Percentiles rank a stretch among this genome's conserved stretches.
Conservation (phyloP, 2,113 vertebrate genomes). For the Macroglossus sobrinus region DNA sequence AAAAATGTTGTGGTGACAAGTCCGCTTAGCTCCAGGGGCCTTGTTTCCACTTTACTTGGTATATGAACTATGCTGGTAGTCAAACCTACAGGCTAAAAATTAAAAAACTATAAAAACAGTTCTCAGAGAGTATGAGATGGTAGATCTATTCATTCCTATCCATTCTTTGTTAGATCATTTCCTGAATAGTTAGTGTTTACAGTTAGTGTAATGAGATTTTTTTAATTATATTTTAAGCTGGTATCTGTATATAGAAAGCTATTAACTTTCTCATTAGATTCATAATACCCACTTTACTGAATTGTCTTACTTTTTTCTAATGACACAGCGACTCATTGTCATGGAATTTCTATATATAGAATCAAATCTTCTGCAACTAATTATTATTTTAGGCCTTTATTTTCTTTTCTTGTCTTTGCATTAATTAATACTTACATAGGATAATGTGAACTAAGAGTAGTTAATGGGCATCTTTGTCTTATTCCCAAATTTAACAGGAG, state of each 20-base stretch:
- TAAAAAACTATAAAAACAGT: neutral
- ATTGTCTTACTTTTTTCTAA: conserved; percentile 4
- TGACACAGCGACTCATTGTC: neutral
- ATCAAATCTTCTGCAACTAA: neutral
- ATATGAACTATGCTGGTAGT: neutral
- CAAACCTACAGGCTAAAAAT: neutral
- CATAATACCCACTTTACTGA: neutral
- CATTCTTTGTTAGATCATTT: neutral
- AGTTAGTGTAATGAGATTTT: neutral
- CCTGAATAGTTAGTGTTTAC: neutral
- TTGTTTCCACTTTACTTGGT: neutral
- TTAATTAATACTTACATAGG: neutral
- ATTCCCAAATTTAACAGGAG: neutral
- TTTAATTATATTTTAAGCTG: neutral
- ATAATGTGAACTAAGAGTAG: neutral
- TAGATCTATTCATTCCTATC: neutral
- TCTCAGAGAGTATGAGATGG: neutral
- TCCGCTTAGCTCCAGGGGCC: neutral
- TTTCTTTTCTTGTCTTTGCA: neutral
- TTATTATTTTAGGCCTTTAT: neutral
- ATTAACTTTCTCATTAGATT: conserved; percentile 4
- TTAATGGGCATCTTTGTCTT: neutral
- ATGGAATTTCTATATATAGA: conserved; percentile 1
- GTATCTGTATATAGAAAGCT: neutral
- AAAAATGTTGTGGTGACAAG: neutral